phyloP scores from a whole-genome alignment of 2,797 vertebrate genomes.

The Danio tinwini region DNA sequence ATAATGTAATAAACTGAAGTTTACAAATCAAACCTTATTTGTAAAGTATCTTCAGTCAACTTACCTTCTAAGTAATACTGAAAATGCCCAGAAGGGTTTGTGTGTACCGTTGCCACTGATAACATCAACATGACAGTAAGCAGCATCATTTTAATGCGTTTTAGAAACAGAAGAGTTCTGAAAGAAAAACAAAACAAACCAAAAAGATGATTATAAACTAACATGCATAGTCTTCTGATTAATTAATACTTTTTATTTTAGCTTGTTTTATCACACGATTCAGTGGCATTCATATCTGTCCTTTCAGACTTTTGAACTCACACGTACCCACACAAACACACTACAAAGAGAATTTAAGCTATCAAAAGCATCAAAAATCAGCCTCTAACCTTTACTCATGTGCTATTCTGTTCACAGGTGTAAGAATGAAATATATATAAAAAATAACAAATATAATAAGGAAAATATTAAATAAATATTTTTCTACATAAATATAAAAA shows the following conservation, averaged over 20 bases:
- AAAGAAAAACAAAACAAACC: slow-evolving; percentile 15
- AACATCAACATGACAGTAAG: slow-evolving; percentile 68
- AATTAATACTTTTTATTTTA: not conserved
- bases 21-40: not conserved
- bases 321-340: slow-evolving; percentile 14
- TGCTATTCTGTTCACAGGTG: not conserved
- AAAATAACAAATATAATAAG: not conserved
- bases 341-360: slow-evolving; percentile 44
- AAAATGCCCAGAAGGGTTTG: slow-evolving; percentile 45
- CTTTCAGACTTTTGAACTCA: not conserved
- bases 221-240: not conserved
- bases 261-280: slow-evolving; percentile 12
- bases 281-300: slow-evolving; percentile 16
- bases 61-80: slow-evolving; percentile 53
- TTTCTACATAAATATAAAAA: not conserved
- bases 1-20: no score
- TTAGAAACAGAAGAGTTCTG: slow-evolving; percentile 22
- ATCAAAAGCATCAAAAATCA: slow-evolving; percentile 57
- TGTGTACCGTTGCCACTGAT: slow-evolving; percentile 60
- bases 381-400: slow-evolving; percentile 2
- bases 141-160: slow-evolving; percentile 56
- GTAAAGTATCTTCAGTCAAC: not conserved
- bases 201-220: not conserved
- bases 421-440: not conserved
- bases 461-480: not conserved